Conservation (phyloP, 2,113 vertebrate species). For the Nothobranchius furzeri region DNA sequence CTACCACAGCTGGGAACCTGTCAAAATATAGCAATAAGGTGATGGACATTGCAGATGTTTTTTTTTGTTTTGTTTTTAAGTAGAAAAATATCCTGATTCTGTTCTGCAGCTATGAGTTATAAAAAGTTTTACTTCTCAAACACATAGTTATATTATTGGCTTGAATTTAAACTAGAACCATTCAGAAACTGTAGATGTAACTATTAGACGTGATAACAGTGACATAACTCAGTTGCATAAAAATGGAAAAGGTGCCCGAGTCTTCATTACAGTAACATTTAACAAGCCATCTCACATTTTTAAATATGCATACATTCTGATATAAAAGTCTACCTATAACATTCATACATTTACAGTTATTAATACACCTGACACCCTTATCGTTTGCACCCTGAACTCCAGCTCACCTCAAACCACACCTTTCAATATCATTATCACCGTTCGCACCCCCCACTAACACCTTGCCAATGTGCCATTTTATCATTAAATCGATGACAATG, state of each 20-base stretch:
- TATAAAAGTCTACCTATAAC: slow-evolving; percentile 32
- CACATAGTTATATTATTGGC: background rate
- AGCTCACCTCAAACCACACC: slow-evolving; percentile 48
- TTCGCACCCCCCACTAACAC: slow-evolving; percentile 8
- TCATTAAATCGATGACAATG: slow-evolving; percentile 63
- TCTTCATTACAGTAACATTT: slow-evolving; percentile 44
- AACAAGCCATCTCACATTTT: slow-evolving; percentile 30
- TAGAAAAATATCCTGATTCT: slow-evolving; percentile 1
- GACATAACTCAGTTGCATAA: slow-evolving; percentile 36
- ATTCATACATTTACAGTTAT: slow-evolving; percentile 53
- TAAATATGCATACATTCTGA: slow-evolving; percentile 54
- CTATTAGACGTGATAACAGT: slow-evolving; percentile 15
- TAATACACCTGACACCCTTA: slow-evolving; percentile 58
- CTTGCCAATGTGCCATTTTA: slow-evolving; percentile 28
- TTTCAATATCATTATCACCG: slow-evolving; percentile 49
- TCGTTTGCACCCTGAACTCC: slow-evolving; percentile 66
- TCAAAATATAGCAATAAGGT: background rate
- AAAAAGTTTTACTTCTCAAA: slow-evolving; percentile 12
- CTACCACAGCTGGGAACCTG: background rate
- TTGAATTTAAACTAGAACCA: slow-evolving; percentile 22
- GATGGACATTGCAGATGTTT: background rate
- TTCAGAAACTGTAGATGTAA: slow-evolving; percentile 10
- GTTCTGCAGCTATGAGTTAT: background rate
- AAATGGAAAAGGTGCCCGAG: slow-evolving; percentile 16
- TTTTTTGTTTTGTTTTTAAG: background rate